Percentiles rank a stretch among this genome's conserved stretches.
Evolutionary conservation across 2,113 vertebrate genomes (phyloP).

Genomic region (Jacana jacana): DNA sequence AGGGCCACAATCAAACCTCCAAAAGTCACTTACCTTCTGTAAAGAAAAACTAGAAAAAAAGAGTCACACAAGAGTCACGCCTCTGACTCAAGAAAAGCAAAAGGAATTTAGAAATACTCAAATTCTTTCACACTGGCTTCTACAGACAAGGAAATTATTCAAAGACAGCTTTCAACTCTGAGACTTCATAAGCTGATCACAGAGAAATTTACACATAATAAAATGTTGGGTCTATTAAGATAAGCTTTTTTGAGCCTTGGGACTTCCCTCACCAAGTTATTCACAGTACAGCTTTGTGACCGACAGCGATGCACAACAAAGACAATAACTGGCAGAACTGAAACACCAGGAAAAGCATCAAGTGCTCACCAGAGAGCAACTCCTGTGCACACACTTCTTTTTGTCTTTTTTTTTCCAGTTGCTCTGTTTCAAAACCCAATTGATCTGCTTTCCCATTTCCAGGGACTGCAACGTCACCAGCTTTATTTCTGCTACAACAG

Average conservation of each 20-base stretch:
- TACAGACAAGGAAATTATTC: background rate
- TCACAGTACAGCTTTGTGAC: background rate
- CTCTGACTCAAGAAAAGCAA: background rate
- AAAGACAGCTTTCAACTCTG: background rate
- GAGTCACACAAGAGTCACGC: background rate
- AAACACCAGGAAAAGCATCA: background rate
- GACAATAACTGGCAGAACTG: background rate
- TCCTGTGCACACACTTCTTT: background rate
- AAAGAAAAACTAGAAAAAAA: background rate
- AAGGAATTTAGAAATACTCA: background rate
- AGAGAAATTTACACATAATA: background rate
- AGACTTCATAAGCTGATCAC: background rate
- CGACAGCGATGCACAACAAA: fast-evolving
- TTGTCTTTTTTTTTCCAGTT: background rate
- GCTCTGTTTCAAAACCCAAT: background rate
- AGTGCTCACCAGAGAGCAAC: background rate
- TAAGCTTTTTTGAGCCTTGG: background rate
- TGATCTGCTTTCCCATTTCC: background rate
- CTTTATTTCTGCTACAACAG: background rate
- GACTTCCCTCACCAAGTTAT: background rate
- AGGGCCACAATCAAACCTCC: background rate
- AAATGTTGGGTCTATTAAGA: background rate
- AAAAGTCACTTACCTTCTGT: background rate
- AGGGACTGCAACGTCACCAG: background rate
- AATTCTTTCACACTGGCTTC: background rate